Percentiles rank a stretch among this genome's conserved stretches.
These are phyloP conservation scores for Rallus crepitans DNA, from an alignment of 2,797 vertebrate genomes.

Conservation along the genomic window DNA sequence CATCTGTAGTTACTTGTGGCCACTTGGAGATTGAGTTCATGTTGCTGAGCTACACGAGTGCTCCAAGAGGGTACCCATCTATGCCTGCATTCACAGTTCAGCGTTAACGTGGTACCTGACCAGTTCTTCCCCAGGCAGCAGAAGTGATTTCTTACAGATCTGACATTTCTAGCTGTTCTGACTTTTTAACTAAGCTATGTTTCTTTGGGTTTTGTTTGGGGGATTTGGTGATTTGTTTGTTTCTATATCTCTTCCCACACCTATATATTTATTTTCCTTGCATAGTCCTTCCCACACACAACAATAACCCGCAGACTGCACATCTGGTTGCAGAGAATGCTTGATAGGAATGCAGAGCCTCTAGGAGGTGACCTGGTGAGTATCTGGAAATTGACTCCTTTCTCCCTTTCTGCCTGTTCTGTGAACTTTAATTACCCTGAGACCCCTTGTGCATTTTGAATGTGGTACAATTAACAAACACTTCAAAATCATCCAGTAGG, in stretches of 20 bases:
- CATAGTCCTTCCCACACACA: background rate
- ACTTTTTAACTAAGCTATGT: background rate
- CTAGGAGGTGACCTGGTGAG: background rate
- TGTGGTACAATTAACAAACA: background rate
- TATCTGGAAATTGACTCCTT: background rate
- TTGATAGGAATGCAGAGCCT: background rate
- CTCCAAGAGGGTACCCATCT: background rate
- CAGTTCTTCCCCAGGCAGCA: background rate
- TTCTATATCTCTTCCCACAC: background rate
- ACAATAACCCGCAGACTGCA: background rate
- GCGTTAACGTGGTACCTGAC: background rate
- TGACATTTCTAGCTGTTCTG: background rate
- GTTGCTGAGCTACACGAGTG: background rate
- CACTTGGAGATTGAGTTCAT: background rate
- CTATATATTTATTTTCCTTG: background rate
- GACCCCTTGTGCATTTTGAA: background rate
- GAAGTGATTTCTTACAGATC: background rate
- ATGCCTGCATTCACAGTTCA: background rate
- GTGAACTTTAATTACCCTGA: background rate
- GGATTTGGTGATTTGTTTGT: background rate
- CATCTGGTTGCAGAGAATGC: background rate
- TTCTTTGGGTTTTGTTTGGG: background rate
- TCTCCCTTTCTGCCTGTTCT: background rate
- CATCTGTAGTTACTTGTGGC: background rate
- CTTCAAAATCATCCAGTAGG: background rate